Evolutionary conservation across 2,113 vertebrate genomes (phyloP).

Genomic region (Origma solitaria): DNA sequence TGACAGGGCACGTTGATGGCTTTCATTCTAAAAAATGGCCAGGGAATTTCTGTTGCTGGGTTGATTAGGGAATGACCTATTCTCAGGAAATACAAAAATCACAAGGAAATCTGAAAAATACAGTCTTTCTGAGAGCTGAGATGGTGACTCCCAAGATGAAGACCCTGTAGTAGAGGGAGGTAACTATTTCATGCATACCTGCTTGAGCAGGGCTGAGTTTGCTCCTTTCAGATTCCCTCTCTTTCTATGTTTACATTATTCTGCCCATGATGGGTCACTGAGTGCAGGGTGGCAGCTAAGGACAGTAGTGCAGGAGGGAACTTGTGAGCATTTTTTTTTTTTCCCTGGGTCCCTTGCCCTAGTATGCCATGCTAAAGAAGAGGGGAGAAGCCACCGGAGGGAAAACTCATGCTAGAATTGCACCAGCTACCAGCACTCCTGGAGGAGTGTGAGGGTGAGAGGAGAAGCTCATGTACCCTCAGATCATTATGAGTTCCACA

Average conservation of each 20-base stretch:
- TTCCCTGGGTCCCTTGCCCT: rapidly evolving
- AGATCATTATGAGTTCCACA: neutral
- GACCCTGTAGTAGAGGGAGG: neutral
- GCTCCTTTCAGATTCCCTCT: neutral
- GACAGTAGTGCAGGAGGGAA: neutral
- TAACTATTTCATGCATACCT: rapidly evolving
- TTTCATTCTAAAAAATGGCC: neutral
- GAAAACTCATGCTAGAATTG: neutral
- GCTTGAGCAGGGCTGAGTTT: neutral
- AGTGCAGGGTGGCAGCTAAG: neutral
- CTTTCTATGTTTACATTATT: neutral
- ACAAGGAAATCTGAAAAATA: neutral
- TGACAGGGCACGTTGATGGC: neutral
- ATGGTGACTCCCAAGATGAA: neutral
- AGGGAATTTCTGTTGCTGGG: neutral
- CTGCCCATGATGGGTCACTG: neutral
- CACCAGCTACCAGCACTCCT: neutral
- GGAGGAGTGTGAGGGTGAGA: neutral
- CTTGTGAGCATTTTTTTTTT: neutral
- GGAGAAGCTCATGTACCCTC: neutral
- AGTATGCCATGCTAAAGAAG: neutral
- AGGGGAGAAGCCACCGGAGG: neutral
- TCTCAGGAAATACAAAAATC: neutral
- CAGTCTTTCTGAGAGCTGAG: neutral
- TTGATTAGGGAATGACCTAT: rapidly evolving